Percentiles rank a stretch among this genome's conserved stretches.
These are phyloP conservation scores for Aphelenchoides fujianensis DNA, from an alignment of 1,140 invertebrate genomes.

Conservation along the genomic window DNA sequence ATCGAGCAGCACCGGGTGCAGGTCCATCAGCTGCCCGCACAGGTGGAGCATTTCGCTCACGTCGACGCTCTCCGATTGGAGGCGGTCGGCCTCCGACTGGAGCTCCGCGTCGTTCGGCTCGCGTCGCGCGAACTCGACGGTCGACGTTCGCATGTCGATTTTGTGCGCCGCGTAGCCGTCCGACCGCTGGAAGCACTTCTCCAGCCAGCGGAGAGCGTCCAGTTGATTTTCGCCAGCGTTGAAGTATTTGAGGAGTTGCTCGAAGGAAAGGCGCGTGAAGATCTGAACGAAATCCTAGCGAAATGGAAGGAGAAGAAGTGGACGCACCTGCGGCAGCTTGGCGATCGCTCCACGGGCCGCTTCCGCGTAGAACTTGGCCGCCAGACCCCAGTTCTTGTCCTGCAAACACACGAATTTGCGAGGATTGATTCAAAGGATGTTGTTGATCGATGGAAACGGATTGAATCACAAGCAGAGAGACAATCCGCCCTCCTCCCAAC, in stretches of 20 bases:
- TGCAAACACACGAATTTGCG: too few relatives aligned
- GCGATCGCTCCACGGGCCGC: not conserved
- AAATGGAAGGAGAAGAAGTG: not conserved
- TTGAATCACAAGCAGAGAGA: too few relatives aligned
- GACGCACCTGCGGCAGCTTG: conserved; percentile 3
- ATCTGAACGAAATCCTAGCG: conserved; percentile 5
- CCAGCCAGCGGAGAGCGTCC: not conserved
- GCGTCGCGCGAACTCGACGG: not conserved
- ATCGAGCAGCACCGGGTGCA: not conserved
- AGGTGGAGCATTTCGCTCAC: not conserved
- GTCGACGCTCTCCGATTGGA: not conserved
- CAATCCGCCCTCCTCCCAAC: too few relatives aligned
- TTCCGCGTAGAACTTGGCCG: not conserved
- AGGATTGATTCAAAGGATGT: too few relatives aligned
- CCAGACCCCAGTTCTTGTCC: not conserved
- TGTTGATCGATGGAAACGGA: too few relatives aligned
- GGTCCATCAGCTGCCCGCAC: not conserved
- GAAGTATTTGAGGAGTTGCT: not conserved
- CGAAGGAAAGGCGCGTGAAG: not conserved
- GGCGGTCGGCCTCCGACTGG: not conserved
- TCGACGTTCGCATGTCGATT: not conserved
- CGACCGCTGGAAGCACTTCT: not conserved
- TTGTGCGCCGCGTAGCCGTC: not conserved
- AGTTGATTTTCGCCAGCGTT: not conserved
- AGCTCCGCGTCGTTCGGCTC: not conserved